Evolutionary conservation across 2,888 invertebrate species (phyloP), one percentile per base, ranked within the genome.

Genomic region (Acronicta alni): DNA sequence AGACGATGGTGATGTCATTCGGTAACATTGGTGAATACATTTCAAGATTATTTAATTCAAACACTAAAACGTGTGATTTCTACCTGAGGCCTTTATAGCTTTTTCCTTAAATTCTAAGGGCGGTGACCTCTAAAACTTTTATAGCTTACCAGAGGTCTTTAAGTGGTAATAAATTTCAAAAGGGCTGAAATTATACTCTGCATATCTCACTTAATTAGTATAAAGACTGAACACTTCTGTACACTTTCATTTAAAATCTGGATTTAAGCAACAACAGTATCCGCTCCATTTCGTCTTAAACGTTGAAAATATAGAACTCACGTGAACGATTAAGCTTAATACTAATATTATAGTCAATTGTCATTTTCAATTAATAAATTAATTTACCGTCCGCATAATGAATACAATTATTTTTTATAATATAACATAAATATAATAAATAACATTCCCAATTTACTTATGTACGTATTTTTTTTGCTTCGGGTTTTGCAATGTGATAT

Each of bases 61-160:
- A 44, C 15, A 38, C 52, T 53, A 56, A 67, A 51, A 56, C 26
- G 17, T 32, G 47, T 26, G 41, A 49, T 52, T 58, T 62, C 64
- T 64, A 72, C 54, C 61, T 61, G 70, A 59, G 73, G 45, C 17
- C 52, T 41, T 37, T 18, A 47, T 49, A 23, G 41, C 48, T 53
- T 63, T 75, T 64, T 70, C 61, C 70, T 64, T 69, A 53, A 69
- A 67, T 49, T 61, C 75, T 74, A 53, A 67, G 79, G 67, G 59
- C 72, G 51, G 47, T 49, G 57, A 72, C 67, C 74, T 58, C 59
- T 61, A 69, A 75, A 74, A 72, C 51, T 42, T 69, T 79, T 79
- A 72, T 75, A 59, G 59, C 67, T 17, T 10, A 46, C 47, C 56
- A 64, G 42, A 64, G 72, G 58, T 63, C 39, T 65, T 75, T 59